Evolutionary conservation across 2,797 vertebrate species (phyloP).

Genomic region (Hemitrygon akajei): DNA sequence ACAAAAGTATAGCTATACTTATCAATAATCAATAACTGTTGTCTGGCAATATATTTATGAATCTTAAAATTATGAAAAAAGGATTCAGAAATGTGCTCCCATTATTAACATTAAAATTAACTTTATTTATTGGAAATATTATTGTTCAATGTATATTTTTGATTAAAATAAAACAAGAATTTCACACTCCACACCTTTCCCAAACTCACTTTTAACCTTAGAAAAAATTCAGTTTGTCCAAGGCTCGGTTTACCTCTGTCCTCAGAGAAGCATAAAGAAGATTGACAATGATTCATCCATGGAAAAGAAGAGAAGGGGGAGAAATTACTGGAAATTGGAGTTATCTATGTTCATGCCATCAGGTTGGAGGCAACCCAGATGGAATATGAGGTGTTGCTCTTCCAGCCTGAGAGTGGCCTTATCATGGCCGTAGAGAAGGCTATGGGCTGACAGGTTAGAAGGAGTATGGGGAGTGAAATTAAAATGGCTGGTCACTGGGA

Average conservation of each 20-base stretch:
- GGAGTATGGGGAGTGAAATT: no score
- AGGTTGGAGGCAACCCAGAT: no score
- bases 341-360: no score
- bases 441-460: no score
- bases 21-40: neutral
- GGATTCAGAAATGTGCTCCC: neutral
- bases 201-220: neutral
- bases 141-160: neutral
- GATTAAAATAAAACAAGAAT: neutral
- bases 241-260: neutral
- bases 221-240: neutral
- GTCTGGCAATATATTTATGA: neutral
- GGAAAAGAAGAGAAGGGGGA: neutral
- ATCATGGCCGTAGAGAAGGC: no score
- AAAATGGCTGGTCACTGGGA: no score
- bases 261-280: neutral
- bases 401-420: no score
- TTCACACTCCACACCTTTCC: neutral
- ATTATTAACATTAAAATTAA: neutral
- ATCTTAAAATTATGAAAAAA: neutral
- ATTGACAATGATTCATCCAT: neutral
- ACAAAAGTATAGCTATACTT: neutral
- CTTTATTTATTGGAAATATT: no score
- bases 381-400: no score
- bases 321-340: no score